phyloP scores from a whole-genome alignment of 1,140 invertebrate species.

The Brachionus manjavacas region DNA sequence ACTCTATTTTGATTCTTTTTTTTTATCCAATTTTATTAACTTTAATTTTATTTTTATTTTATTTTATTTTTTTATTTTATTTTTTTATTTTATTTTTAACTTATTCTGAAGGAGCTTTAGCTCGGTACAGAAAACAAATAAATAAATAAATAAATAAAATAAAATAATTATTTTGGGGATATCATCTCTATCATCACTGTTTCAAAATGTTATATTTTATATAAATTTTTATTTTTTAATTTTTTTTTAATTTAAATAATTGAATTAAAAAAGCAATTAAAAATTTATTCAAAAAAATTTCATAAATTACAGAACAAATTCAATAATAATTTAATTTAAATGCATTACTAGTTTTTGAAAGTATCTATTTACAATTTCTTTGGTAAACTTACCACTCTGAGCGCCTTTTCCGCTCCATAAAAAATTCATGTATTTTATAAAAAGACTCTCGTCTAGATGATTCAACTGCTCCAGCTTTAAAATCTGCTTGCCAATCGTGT shows the following conservation, averaged over 20 bases:
- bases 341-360: neutral
- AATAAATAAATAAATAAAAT: no score
- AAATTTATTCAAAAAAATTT: neutral
- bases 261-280: neutral
- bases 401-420: neutral
- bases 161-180: no score
- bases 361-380: constrained; percentile 12
- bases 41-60: no score
- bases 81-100: no score
- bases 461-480: neutral
- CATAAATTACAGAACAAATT: constrained; percentile 4
- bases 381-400: neutral
- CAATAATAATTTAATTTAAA: constrained; percentile 8
- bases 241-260: neutral
- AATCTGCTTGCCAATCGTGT: constrained; percentile 26
- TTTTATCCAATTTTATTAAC: no score
- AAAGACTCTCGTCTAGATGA: neutral
- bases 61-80: no score
- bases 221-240: no score
- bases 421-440: constrained; percentile 10
- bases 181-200: no score
- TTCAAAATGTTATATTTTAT: no score
- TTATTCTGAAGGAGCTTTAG: no score
- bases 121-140: no score
- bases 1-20: no score